Percentiles rank a stretch among this genome's conserved stretches.
These are phyloP conservation scores for Litoditis marina DNA, from an alignment of 2,888 invertebrate species.

Conservation along the genomic window DNA sequence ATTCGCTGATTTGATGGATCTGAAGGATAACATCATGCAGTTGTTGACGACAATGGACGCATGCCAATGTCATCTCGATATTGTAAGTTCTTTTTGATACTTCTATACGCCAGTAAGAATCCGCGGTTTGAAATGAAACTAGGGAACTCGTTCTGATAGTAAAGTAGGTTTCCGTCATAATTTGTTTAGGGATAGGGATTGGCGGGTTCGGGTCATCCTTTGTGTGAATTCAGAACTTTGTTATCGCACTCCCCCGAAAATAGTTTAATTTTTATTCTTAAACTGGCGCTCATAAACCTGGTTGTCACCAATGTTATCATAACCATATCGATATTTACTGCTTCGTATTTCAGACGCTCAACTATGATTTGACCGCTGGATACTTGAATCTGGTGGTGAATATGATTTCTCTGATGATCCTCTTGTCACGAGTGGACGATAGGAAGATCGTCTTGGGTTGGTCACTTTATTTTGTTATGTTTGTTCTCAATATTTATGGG, in stretches of 20 bases:
- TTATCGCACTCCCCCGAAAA: neutral
- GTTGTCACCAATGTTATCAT: neutral
- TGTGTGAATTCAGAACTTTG: neutral
- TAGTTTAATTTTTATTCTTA: neutral
- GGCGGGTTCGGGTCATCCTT: neutral
- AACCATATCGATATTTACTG: no score
- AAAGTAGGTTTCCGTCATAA: no score
- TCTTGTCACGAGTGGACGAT: conserved; percentile 95
- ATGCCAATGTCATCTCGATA: conserved; percentile 87
- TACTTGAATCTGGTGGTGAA: conserved; percentile 91
- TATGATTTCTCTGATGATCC: conserved; percentile 91
- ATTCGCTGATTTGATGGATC: conserved; percentile 94
- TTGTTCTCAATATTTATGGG: neutral
- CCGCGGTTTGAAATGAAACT: no score
- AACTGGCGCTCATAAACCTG: no score
- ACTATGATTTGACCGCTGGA: conserved; percentile 90
- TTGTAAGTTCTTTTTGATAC: conserved; percentile 69
- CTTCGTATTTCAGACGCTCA: conserved; percentile 71
- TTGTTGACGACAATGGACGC: conserved; percentile 86
- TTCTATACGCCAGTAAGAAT: no score
- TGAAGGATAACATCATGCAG: conserved; percentile 73
- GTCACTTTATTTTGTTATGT: neutral
- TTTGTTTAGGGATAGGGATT: no score
- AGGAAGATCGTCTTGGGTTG: conserved; percentile 78
- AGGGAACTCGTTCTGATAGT: no score